These are phyloP conservation scores for Triplophysa tibetana DNA, from an alignment of 2,113 vertebrate species.

Conservation along the genomic window DNA sequence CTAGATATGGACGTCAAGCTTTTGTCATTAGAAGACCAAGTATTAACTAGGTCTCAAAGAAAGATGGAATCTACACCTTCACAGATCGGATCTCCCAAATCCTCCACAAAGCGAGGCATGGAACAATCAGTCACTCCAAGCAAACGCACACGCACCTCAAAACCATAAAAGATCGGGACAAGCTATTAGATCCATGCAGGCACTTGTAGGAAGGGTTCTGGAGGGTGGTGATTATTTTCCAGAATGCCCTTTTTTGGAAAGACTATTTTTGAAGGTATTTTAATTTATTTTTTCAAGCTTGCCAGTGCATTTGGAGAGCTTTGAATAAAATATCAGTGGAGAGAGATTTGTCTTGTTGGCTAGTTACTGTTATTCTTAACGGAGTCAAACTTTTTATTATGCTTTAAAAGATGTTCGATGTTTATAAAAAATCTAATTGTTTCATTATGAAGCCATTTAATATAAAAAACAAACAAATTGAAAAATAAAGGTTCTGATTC, in stretches of 20 bases:
- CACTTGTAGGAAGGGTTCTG: not conserved
- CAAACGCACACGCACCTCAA: conserved; percentile 76
- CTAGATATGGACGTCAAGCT: conserved; percentile 51
- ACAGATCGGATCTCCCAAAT: conserved; percentile 53
- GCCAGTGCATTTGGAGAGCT: not conserved
- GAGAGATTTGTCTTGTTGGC: conserved; percentile 4
- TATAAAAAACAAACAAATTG: not conserved
- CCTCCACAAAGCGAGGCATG: conserved; percentile 61
- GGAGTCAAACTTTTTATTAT: conserved; percentile 9
- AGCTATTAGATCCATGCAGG: conserved; percentile 11
- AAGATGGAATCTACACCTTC: conserved; percentile 64
- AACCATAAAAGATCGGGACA: conserved; percentile 51
- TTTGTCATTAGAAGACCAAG: conserved; percentile 68
- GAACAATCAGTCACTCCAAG: conserved; percentile 59
- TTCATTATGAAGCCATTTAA: not conserved
- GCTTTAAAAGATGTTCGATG: not conserved
- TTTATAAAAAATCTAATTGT: not conserved
- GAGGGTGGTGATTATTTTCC: not conserved
- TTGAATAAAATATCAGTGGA: conserved; percentile 45
- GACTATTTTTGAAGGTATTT: not conserved
- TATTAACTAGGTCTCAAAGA: conserved; percentile 76
- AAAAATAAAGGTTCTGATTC: not conserved
- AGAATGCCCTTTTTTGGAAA: not conserved
- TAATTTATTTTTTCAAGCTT: not conserved
- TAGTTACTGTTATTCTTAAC: not conserved